Evolutionary conservation across 2,888 invertebrate genomes (phyloP).

Genomic region (Phaedon cochleariae): DNA sequence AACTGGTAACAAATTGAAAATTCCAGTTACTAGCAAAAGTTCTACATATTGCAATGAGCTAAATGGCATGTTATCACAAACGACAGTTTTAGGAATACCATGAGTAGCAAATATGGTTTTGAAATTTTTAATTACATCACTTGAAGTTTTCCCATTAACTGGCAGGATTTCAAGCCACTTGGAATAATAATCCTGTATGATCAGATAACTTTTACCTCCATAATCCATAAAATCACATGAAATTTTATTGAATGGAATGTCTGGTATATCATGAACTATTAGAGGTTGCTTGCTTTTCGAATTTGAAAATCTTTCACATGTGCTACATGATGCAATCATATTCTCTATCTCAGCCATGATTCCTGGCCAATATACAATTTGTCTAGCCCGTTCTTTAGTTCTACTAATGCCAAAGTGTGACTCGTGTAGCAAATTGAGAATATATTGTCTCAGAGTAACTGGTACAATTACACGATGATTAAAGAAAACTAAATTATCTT

Average conservation of each 20-base stretch:
- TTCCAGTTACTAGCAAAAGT: not conserved
- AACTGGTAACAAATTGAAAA: not conserved
- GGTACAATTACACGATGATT: conserved; percentile 3
- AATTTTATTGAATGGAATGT: not conserved
- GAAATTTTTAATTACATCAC: not conserved
- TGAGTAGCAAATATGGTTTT: not conserved
- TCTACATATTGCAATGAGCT: not conserved
- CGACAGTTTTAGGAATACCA: not conserved
- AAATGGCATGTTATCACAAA: not conserved
- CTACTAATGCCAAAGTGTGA: conserved; percentile 7
- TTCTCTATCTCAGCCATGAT: conserved; percentile 4
- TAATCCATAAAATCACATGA: not conserved
- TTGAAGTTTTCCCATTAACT: not conserved
- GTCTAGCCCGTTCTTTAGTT: not conserved
- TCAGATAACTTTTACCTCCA: conserved; percentile 9
- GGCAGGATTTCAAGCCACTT: not conserved
- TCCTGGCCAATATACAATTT: too few species aligned
- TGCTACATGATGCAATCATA: not conserved
- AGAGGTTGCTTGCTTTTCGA: conserved; percentile 28
- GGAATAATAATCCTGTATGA: not conserved
- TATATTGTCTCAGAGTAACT: not conserved
- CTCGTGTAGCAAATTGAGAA: conserved; percentile 3
- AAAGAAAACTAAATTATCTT: not conserved
- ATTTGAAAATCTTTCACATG: conserved; percentile 5
- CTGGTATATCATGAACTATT: conserved; percentile 8